These are phyloP conservation scores for Sebastes oblongus DNA, from an alignment of 2,797 vertebrate species.

Conservation along the genomic window DNA sequence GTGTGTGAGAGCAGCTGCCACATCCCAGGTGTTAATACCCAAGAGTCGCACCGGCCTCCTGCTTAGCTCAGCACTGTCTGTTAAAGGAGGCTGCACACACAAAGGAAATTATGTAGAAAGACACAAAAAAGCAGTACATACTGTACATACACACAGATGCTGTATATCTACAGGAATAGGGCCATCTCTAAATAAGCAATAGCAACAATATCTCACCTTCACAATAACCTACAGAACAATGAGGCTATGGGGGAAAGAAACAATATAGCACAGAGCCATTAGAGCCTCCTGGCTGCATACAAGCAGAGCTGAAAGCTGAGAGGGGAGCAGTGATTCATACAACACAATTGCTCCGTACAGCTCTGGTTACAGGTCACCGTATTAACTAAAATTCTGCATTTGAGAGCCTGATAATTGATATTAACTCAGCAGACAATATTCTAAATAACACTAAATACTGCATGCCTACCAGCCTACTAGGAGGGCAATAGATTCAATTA, in stretches of 20 bases:
- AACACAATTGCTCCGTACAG: not conserved
- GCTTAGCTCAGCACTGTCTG: constrained; percentile 90
- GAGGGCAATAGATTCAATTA: not conserved
- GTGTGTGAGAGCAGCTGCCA: constrained; percentile 92
- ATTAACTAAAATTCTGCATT: not conserved
- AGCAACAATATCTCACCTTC: not conserved
- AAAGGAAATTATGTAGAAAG: not conserved
- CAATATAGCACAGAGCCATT: not conserved
- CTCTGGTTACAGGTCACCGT: not conserved
- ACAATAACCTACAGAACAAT: not conserved
- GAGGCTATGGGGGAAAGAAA: not conserved
- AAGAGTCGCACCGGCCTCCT: constrained; percentile 90
- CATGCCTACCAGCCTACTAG: not conserved
- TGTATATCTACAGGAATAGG: not conserved
- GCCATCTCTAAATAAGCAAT: not conserved
- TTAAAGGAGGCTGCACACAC: constrained; percentile 85
- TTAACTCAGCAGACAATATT: not conserved
- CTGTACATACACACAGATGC: not conserved
- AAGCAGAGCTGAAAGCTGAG: constrained; percentile 11
- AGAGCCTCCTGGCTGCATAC: not conserved
- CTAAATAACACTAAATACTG: not conserved
- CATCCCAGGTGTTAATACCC: constrained; percentile 97
- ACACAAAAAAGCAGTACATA: not conserved
- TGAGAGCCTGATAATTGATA: not conserved
- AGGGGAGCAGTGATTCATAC: not conserved